Evolutionary conservation across 2,113 vertebrate genomes (phyloP).

Genomic region (Microtus oregoni): DNA sequence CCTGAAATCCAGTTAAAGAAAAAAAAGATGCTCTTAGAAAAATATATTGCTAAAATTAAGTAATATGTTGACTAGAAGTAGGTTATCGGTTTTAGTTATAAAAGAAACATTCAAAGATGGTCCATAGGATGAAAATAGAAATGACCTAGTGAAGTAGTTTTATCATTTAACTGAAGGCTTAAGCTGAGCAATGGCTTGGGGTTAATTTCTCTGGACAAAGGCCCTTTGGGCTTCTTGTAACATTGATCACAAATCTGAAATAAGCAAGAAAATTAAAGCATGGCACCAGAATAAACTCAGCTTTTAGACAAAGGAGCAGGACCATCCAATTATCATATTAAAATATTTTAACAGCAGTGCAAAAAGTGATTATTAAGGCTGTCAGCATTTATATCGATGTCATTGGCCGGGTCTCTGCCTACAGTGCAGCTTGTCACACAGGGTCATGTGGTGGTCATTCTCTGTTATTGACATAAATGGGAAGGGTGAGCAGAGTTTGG

Average conservation of each 20-base stretch:
- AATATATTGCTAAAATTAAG: background rate
- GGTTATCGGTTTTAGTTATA: background rate
- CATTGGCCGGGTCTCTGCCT: conserved; percentile 34
- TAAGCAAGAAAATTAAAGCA: conserved; percentile 54
- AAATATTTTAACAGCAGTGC: conserved; percentile 47
- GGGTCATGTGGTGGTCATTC: background rate
- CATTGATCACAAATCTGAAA: conserved; percentile 50
- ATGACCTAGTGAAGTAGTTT: background rate
- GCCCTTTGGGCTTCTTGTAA: background rate
- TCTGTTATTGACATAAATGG: conserved; percentile 19
- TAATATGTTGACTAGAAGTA: background rate
- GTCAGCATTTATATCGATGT: conserved; percentile 42
- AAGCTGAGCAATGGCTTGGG: background rate
- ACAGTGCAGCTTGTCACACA: conserved; percentile 7
- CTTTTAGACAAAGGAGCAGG: conserved; percentile 36
- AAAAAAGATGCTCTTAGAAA: conserved; percentile 22
- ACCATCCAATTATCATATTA: conserved; percentile 53
- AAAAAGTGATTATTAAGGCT: conserved; percentile 48
- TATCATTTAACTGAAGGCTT: conserved; percentile 22
- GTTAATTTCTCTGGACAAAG: background rate
- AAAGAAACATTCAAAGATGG: background rate
- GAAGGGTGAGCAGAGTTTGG: background rate
- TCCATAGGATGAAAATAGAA: background rate
- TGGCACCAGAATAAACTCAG: conserved; percentile 65
- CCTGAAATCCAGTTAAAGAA: background rate